Evolutionary conservation across 2,888 invertebrate species (phyloP).

Genomic region (Tiliacea citrago): DNA sequence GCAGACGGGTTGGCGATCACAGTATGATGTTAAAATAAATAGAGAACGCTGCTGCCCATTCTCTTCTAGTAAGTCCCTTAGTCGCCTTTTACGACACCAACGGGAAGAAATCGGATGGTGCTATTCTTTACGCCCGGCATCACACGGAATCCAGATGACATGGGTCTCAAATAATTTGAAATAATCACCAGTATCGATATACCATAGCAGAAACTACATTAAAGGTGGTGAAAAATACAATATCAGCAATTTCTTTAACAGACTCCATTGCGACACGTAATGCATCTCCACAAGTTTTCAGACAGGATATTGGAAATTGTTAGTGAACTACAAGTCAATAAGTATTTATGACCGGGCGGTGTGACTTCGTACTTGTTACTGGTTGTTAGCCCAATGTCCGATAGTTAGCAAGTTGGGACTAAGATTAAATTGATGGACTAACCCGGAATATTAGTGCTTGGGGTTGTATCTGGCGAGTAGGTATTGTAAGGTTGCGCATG

Average conservation of each 20-base stretch:
- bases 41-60: no score
- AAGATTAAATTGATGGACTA: conserved; percentile 1
- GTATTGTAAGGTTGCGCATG: neutral
- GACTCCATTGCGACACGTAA: conserved; percentile 42
- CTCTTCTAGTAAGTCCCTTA: no score
- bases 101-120: no score
- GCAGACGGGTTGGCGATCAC: no score
- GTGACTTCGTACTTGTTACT: conserved; percentile 37
- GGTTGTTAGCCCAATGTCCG: conserved; percentile 37
- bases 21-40: no score
- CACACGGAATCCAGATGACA: no score
- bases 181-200: no score
- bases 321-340: conserved; percentile 54
- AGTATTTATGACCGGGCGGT: conserved; percentile 50
- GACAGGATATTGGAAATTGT: conserved; percentile 64
- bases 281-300: conserved; percentile 8
- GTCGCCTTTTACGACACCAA: no score
- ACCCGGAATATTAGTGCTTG: neutral
- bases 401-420: conserved; percentile 14
- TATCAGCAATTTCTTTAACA: neutral
- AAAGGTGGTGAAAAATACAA: neutral
- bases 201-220: no score
- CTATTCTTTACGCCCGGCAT: no score
- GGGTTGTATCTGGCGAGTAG: neutral
- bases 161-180: no score